Percentiles rank a stretch among this genome's conserved stretches.
phyloP scores from a whole-genome alignment of 2,113 vertebrate genomes.

The Phalacrocorax aristotelis region DNA sequence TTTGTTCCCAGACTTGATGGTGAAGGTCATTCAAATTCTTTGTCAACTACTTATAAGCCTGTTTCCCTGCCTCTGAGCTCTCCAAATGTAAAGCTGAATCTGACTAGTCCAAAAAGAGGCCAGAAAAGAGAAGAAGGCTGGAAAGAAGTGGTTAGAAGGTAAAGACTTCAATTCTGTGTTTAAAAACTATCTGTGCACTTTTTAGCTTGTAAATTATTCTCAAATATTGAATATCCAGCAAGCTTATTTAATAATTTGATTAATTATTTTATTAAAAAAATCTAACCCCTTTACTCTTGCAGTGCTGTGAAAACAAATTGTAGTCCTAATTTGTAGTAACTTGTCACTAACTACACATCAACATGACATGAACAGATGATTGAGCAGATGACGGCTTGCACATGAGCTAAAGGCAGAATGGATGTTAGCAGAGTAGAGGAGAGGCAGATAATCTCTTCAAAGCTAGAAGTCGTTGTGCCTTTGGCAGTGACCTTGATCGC shows the following conservation, averaged over 20 bases:
- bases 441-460: background rate
- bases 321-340: background rate
- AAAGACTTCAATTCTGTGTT: background rate
- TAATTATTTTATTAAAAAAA: background rate
- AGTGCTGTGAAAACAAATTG: background rate
- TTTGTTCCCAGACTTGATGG: conserved; percentile 73
- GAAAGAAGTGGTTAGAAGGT: conserved; percentile 98
- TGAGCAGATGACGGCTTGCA: background rate
- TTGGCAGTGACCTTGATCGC: background rate
- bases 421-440: background rate
- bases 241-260: background rate
- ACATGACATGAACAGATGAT: background rate
- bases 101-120: conserved; percentile 94
- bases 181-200: background rate
- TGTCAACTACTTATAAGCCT: conserved; percentile 86
- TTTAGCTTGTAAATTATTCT: background rate
- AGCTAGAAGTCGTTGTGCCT: background rate
- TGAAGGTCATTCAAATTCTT: conserved; percentile 82
- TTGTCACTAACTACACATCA: background rate
- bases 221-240: background rate
- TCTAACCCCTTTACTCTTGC: background rate
- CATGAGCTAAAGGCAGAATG: background rate
- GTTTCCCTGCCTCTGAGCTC: conserved; percentile 89
- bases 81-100: conserved; percentile 92
- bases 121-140: conserved; percentile 99